Conservation (phyloP, 2,797 vertebrate species). For the Arctocebus calabarensis region DNA sequence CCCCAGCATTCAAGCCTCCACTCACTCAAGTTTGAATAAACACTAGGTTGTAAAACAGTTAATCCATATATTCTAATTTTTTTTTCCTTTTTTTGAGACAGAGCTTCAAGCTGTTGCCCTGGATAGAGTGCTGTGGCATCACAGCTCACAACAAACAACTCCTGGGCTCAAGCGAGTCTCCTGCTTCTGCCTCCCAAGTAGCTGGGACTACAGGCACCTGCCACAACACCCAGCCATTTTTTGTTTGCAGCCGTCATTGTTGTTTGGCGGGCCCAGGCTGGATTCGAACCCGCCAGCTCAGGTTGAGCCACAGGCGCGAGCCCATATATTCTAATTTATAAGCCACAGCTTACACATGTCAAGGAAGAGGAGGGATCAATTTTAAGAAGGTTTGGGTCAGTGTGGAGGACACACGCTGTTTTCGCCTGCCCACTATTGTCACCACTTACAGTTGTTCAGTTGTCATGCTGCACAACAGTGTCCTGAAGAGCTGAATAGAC, state of each 20-base stretch:
- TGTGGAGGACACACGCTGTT: background rate
- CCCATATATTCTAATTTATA: background rate
- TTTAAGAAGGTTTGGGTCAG: background rate
- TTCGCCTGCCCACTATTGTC: background rate
- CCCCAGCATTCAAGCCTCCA: background rate
- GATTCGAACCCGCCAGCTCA: no score
- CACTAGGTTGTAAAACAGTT: background rate
- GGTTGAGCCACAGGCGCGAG: no score
- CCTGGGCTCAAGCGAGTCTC: no score
- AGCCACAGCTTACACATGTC: background rate
- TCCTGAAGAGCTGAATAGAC: background rate
- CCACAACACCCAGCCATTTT: no score
- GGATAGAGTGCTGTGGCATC: no score
- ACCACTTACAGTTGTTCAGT: background rate
- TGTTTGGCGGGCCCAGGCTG: no score
- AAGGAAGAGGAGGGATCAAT: background rate
- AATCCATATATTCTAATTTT: background rate
- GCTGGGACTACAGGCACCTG: no score
- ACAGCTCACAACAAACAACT: no score
- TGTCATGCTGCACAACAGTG: background rate
- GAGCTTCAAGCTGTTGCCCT: no score
- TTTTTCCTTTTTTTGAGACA: no score
- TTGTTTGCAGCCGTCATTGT: no score
- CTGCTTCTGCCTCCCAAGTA: no score
- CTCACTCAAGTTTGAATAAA: background rate